phyloP scores from a whole-genome alignment of 2,888 invertebrate species.

The Blomia tropicalis region DNA sequence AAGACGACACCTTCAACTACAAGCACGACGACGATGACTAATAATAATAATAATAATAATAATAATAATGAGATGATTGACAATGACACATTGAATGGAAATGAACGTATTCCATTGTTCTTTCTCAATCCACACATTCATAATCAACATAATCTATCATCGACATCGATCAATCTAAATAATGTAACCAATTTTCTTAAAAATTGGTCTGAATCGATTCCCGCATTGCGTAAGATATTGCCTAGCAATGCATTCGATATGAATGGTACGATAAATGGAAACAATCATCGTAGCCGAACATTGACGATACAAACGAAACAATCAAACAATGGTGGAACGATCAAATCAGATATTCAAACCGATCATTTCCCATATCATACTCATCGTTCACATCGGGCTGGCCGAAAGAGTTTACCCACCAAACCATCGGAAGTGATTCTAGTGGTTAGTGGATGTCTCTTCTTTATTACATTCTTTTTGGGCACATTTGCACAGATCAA shows the following conservation, averaged over 20 bases:
- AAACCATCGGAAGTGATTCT: slow-evolving; percentile 40
- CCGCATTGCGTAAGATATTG: neutral
- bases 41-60: no score
- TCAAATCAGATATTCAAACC: neutral
- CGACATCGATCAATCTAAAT: neutral
- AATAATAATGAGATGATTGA: neutral
- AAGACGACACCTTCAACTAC: no score
- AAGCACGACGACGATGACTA: no score
- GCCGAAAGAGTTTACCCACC: slow-evolving; percentile 1
- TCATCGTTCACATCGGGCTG: neutral
- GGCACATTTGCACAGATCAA: slow-evolving; percentile 29
- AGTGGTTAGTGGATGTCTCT: slow-evolving; percentile 41
- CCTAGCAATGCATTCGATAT: neutral
- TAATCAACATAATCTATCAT: neutral
- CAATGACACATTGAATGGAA: neutral
- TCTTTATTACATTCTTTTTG: slow-evolving; percentile 43
- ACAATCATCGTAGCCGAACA: neutral
- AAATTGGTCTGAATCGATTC: neutral
- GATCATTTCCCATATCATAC: neutral
- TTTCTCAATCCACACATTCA: neutral
- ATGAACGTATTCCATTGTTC: neutral
- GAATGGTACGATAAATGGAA: neutral
- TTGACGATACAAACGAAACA: neutral
- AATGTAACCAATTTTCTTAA: neutral
- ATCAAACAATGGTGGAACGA: neutral